Evolutionary conservation across 2,888 invertebrate genomes (phyloP).

Genomic region (Osmoderma eremita): DNA sequence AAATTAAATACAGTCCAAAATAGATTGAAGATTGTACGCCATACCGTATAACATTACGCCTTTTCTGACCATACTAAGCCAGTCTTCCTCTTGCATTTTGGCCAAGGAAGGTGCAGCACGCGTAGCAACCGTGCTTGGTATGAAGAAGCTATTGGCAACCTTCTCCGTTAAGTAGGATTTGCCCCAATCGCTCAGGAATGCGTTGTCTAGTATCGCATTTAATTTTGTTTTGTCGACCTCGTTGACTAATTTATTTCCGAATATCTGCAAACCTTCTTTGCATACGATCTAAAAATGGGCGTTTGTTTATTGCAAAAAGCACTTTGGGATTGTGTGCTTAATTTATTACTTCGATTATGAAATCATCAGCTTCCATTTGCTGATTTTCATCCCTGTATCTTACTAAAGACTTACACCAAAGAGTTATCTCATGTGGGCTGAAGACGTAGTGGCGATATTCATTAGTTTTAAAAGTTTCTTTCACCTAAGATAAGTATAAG

Average conservation of each 20-base stretch:
- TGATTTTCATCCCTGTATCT: constrained; percentile 66
- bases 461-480: constrained; percentile 66
- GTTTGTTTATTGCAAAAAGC: neutral
- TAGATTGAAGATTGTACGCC: neutral
- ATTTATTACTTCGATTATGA: constrained; percentile 53
- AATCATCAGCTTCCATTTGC: constrained; percentile 51
- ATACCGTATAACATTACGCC: constrained; percentile 74
- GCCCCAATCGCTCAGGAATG: constrained; percentile 61
- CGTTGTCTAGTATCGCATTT: constrained; percentile 70
- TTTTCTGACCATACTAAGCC: constrained; percentile 71
- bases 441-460: constrained; percentile 76
- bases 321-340: neutral
- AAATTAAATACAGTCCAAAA: constrained; percentile 51
- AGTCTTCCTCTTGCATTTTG: constrained; percentile 67
- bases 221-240: constrained; percentile 74
- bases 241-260: constrained; percentile 77
- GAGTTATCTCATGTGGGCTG: constrained; percentile 79
- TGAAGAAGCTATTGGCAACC: constrained; percentile 53
- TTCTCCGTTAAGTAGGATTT: constrained; percentile 50
- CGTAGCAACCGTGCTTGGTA: constrained; percentile 52
- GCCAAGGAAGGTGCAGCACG: constrained; percentile 47
- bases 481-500: constrained; percentile 61
- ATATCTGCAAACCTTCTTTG: constrained; percentile 80
- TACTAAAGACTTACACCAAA: constrained; percentile 74
- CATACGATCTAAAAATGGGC: constrained; percentile 69